Evolutionary conservation across 2,797 vertebrate species (phyloP), one percentile per base, ranked within the genome.

Genomic region (Molossus alvarezi): DNA sequence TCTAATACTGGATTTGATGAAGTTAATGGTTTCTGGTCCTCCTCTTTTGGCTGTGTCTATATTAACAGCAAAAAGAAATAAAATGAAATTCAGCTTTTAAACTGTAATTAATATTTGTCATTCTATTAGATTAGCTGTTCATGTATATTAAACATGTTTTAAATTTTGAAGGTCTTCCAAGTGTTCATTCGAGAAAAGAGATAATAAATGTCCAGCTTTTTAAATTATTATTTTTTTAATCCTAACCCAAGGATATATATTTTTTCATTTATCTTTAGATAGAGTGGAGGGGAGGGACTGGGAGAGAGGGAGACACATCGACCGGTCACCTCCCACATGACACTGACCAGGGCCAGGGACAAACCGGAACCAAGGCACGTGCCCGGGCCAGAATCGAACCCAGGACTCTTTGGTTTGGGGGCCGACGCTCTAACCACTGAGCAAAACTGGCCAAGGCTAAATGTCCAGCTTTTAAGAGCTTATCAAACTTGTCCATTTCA

Each of bases 1-100:
- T 99, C 99, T 97, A 99, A 97, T 53, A 99, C 99, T 27, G 99
- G 99, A 98, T 99, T 99, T 58, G 99, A 98, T 33, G 99, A 99
- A 60, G 99, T 98, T 69, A 99, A 97, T 2, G 99, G 98, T n/a
- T 99, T 98, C 87, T 99, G 98, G 90, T 99, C 99, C 60, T 99
- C 99, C 17, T 99, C 99, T 29, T 98, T 95, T 53, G 99, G 98
- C 91, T 99, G 98, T n/a, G 99, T 97, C 99, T 99, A 97, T n/a
- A 95, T 93, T 83, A 97, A 94, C 33, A 91, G 89, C 48, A 93
- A 97, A 97, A 93, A 93, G 21, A 96, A 45, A 97, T 95, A 97
- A 97, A 94, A 93, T 25, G 73, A 98, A 93, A 20, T 79, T 95
- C 21, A 83, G 1, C 18, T 23, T 95, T 90, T 37, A 90, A 9